Base-by-base conservation (phyloP, 1,140 invertebrate species). In the Formica exsecta region DNA sequence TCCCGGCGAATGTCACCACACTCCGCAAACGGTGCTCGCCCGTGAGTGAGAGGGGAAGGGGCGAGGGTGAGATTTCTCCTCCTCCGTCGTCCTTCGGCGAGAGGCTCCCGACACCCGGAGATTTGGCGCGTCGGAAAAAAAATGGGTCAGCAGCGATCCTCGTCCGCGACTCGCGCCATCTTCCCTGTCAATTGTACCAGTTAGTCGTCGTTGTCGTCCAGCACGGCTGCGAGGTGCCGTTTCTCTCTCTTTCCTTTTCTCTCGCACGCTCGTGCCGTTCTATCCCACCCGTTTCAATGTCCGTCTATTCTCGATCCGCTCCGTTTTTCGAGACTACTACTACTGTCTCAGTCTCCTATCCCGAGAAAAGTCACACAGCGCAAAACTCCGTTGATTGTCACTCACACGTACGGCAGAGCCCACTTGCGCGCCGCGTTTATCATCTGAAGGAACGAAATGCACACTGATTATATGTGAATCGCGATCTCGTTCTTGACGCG, bases 61-160 rank as follows among this genome's bases (percentile, higher is more conserved):
- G 19, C 29, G 66, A 85, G 22, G 74, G 64, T 48, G 51, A 80
- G 74, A 59, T 25, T 83, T 51, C 80, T 48, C 25, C 70, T 71
- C n/a, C 13, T 16, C 41, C 59, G 61, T 85, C 44, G 61, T 85
- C 61, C 54, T 44, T 83, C 36, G 65, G 38, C 66, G 44, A 62
- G 22, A 22, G 66, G 38, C 79, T 16, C 38, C 54, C 79, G 79
- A 74, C 68, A 74, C 79, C 81, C 81, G 54, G 66, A 62, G 66
- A 73, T 59, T 86, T 54, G 64, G 59, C 79, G 48, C 59, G 86
- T 89, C 81, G 85, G 51, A 87, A 91, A 86, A 51, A 89, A 93
- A 93, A 93, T 93, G 91, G 92, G 92, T 93, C 92, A 93, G 91
- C 92, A 92, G 89, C 80, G 87, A 91, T 93, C 91, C 88, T 93